These are phyloP conservation scores for Syrmaticus mikado DNA, from an alignment of 2,113 vertebrate genomes.

Conservation along the genomic window DNA sequence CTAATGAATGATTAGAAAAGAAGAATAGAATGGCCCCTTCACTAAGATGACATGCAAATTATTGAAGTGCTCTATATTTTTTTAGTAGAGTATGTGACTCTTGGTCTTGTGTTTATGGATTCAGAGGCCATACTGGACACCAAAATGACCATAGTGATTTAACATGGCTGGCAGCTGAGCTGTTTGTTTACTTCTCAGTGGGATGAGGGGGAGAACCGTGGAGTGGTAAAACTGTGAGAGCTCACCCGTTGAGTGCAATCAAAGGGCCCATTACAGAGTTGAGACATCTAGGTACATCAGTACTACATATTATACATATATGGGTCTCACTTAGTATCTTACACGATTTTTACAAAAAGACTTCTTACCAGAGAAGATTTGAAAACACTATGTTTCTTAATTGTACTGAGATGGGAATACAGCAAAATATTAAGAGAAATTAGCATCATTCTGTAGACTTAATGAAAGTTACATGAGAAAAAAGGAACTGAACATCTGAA, in stretches of 20 bases:
- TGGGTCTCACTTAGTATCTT: background rate
- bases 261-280: background rate
- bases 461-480: background rate
- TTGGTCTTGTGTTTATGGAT: background rate
- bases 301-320: background rate
- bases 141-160: background rate
- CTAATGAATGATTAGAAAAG: background rate
- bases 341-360: background rate
- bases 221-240: background rate
- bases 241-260: background rate
- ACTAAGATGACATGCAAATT: background rate
- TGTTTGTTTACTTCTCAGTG: background rate
- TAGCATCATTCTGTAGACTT: background rate
- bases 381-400: background rate
- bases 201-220: background rate
- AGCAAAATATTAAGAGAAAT: background rate
- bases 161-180: background rate
- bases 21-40: background rate
- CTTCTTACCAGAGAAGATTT: background rate
- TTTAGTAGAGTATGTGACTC: background rate
- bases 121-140: background rate
- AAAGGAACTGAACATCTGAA: background rate
- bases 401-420: background rate
- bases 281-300: background rate
- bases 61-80: background rate